Conservation (phyloP, 2,888 invertebrate species). For the Rhimphoctona megacephalus region DNA sequence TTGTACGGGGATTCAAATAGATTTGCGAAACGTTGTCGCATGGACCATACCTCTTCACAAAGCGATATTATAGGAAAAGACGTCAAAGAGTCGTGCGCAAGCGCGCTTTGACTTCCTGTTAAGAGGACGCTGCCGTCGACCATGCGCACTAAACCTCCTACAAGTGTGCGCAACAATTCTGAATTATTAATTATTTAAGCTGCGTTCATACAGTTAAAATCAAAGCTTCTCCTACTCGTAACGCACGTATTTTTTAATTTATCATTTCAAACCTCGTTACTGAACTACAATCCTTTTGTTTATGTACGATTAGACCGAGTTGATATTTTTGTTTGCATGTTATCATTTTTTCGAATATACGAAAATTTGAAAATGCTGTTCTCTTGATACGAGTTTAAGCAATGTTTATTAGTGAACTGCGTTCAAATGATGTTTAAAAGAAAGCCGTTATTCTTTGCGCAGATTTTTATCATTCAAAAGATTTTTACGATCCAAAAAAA, state of each 20-base stretch:
- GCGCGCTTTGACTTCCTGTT: constrained; percentile 71
- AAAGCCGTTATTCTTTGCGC: too few relatives aligned
- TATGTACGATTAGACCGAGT: too few relatives aligned
- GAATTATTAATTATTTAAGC: background rate
- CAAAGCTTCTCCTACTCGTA: background rate
- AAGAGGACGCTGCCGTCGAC: constrained; percentile 8
- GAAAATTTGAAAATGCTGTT: too few relatives aligned
- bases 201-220: background rate
- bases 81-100: constrained; percentile 68
- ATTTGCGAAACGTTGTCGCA: constrained; percentile 72
- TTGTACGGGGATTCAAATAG: constrained; percentile 74
- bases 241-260: background rate
- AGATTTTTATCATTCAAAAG: background rate
- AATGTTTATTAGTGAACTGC: too few relatives aligned
- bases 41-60: constrained; percentile 76
- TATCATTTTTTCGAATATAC: too few relatives aligned
- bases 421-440: too few relatives aligned
- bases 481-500: background rate
- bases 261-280: background rate
- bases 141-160: background rate
- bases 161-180: constrained; percentile 1
- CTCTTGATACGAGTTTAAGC: too few relatives aligned
- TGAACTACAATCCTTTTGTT: too few relatives aligned
- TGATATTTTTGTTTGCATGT: too few relatives aligned
- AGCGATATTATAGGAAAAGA: constrained; percentile 79